Percentiles rank a stretch among this genome's conserved stretches.
These are phyloP conservation scores for Lycaena phlaeas DNA, from an alignment of 2,888 invertebrate species.

Conservation along the genomic window DNA sequence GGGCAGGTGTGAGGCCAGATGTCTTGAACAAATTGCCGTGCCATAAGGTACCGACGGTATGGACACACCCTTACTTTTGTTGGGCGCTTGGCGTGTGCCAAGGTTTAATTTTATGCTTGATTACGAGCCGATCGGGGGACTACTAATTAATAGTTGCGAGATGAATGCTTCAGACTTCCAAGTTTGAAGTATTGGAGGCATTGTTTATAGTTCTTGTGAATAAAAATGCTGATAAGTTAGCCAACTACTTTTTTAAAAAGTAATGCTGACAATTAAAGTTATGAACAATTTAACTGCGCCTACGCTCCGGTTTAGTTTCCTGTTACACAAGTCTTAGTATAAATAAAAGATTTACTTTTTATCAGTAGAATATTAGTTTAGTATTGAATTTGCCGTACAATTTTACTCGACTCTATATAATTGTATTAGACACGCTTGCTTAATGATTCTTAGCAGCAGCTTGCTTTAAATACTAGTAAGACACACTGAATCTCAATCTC, in stretches of 20 bases:
- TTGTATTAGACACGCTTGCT: no score
- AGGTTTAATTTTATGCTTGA: conserved; percentile 73
- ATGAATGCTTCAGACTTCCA: conserved; percentile 33
- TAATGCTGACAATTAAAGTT: conserved; percentile 21
- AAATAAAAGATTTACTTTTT: no score
- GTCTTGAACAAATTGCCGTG: conserved; percentile 69
- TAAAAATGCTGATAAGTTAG: conserved; percentile 15
- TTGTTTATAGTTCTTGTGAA: conserved; percentile 23
- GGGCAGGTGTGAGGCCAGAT: conserved; percentile 70
- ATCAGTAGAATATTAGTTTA: background rate
- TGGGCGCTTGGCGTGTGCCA: conserved; percentile 64
- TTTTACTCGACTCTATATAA: no score
- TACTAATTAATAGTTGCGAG: conserved; percentile 64
- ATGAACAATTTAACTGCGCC: conserved; percentile 13
- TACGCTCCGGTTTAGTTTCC: conserved; percentile 10
- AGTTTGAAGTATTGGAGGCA: conserved; percentile 22
- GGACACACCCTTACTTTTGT: conserved; percentile 63
- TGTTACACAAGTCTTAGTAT: conserved; percentile 3
- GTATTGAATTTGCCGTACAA: background rate
- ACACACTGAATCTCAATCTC: no score
- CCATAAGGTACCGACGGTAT: conserved; percentile 63
- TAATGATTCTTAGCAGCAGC: no score
- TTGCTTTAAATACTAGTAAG: no score
- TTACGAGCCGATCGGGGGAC: conserved; percentile 50
- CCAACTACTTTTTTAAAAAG: conserved; percentile 13